These are phyloP conservation scores for Eupelmus urozonus DNA, from an alignment of 2,888 invertebrate genomes.

Conservation along the genomic window DNA sequence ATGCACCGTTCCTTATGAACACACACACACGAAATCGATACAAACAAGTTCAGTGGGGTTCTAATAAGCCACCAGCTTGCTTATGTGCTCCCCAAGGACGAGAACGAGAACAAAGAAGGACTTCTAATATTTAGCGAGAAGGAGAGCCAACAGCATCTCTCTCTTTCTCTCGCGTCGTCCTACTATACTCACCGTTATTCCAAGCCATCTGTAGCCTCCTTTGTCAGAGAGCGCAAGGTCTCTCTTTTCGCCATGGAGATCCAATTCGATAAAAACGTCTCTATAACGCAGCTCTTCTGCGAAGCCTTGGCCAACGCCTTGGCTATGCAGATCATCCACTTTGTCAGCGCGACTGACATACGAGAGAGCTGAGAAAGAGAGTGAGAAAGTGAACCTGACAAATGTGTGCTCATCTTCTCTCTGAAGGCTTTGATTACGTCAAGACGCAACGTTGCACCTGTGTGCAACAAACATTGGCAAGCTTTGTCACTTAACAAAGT, in stretches of 20 bases:
- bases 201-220: constrained; percentile 24
- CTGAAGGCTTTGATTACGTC: neutral
- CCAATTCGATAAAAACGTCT: neutral
- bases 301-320: neutral
- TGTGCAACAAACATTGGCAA: neutral
- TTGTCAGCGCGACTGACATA: neutral
- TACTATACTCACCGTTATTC: constrained; percentile 34
- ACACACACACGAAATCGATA: too few species aligned
- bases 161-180: neutral
- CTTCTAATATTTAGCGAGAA: too few species aligned
- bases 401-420: neutral
- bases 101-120: constrained; percentile 11
- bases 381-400: neutral
- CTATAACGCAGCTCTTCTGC: neutral
- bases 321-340: constrained; percentile 20
- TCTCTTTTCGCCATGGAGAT: constrained; percentile 4
- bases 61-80: neutral
- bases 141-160: neutral
- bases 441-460: neutral
- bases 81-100: neutral
- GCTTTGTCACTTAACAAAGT: neutral
- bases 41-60: neutral
- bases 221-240: constrained; percentile 16
- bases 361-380: neutral
- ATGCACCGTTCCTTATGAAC: too few species aligned